phyloP scores from a whole-genome alignment of 2,797 vertebrate genomes.

The Crenichthys baileyi region DNA sequence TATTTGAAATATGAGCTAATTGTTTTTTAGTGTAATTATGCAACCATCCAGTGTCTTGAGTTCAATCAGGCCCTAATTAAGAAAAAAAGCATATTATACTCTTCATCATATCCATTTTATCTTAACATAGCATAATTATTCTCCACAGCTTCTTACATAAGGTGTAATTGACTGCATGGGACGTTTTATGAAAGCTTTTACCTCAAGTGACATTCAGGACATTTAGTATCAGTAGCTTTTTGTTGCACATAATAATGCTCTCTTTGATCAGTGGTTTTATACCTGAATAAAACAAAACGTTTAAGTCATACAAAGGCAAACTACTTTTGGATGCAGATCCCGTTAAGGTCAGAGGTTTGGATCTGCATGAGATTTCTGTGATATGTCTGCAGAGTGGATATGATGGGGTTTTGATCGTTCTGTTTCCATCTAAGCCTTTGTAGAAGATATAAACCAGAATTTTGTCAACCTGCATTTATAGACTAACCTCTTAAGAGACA shows the following conservation, averaged over 20 bases:
- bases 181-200: slow-evolving; percentile 3
- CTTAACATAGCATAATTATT: slow-evolving; percentile 34
- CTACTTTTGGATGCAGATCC: not conserved
- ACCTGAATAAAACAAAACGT: not conserved
- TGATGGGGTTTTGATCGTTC: not conserved
- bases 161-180: not conserved
- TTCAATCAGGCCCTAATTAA: slow-evolving; percentile 42
- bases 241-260: not conserved
- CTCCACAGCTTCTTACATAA: slow-evolving; percentile 9
- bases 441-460: not conserved
- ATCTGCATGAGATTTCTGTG: not conserved
- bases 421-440: not conserved
- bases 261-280: not conserved
- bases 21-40: slow-evolving; percentile 36
- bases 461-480: not conserved
- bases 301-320: not conserved
- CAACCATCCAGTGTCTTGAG: slow-evolving; percentile 26
- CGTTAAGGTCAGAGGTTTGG: not conserved
- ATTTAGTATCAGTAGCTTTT: not conserved
- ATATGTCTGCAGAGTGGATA: not conserved
- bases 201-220: not conserved
- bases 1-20: slow-evolving; percentile 43
- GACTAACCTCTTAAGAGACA: not conserved
- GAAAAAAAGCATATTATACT: slow-evolving; percentile 13
- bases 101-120: slow-evolving; percentile 27